Conservation (phyloP, 2,113 vertebrate species). For the Oceanodroma tethys region DNA sequence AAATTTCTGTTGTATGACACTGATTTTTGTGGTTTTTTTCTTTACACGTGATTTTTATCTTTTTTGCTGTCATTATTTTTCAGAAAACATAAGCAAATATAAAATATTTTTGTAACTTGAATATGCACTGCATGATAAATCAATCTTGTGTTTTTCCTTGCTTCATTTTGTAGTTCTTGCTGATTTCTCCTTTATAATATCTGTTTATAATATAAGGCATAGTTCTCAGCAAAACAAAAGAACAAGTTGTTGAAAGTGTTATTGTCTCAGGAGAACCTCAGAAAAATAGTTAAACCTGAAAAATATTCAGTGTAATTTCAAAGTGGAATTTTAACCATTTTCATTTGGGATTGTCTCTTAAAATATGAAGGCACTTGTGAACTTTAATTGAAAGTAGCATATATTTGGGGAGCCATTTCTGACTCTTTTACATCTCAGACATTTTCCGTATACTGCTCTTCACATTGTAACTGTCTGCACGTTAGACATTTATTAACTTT, state of each 20-base stretch:
- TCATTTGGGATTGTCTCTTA: neutral
- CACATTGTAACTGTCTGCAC: neutral
- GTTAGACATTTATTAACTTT: slow-evolving; percentile 59
- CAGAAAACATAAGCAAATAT: neutral
- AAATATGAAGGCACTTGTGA: neutral
- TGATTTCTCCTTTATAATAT: neutral
- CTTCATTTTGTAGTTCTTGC: neutral
- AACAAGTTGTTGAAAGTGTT: neutral
- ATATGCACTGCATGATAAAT: neutral
- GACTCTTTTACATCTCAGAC: neutral
- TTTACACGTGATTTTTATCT: neutral
- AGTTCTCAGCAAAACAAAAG: neutral
- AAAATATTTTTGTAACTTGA: neutral
- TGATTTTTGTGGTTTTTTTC: neutral
- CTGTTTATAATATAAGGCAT: neutral
- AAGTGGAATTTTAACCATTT: neutral
- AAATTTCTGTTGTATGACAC: neutral
- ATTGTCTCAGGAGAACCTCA: neutral
- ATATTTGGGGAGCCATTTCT: neutral
- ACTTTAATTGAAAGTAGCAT: neutral
- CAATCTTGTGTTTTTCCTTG: neutral
- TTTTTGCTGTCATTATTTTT: neutral
- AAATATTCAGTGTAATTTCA: neutral
- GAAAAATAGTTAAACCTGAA: neutral
- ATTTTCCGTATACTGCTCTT: neutral